phyloP scores from a whole-genome alignment of 1,140 invertebrate genomes.

The Samia ricini region DNA sequence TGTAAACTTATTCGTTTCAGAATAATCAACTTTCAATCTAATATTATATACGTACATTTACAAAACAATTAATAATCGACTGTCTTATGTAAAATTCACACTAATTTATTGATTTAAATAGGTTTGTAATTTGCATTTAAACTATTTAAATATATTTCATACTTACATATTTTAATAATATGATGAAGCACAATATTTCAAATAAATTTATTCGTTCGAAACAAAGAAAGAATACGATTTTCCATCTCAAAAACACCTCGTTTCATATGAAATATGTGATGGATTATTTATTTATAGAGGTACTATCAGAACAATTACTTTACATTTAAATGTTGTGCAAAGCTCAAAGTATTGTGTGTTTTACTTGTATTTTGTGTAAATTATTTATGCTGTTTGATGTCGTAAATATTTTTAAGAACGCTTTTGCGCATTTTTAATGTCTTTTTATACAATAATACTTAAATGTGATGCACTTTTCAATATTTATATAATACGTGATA shows the following conservation, averaged over 20 bases:
- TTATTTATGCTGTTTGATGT: constrained; percentile 35
- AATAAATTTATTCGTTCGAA: too few relatives aligned
- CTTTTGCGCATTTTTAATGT: constrained; percentile 67
- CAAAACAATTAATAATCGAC: neutral
- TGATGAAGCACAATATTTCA: too few relatives aligned
- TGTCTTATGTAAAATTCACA: neutral
- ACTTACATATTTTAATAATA: neutral
- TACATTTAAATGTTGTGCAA: neutral
- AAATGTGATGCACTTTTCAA: constrained; percentile 20
- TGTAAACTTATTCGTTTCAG: too few relatives aligned
- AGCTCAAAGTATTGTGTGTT: neutral
- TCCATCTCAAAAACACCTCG: too few relatives aligned
- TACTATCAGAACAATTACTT: neutral
- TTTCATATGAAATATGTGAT: neutral
- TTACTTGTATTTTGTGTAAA: neutral
- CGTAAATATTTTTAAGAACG: constrained; percentile 62
- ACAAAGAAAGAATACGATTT: too few relatives aligned
- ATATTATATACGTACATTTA: too few relatives aligned
- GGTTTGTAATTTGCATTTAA: neutral
- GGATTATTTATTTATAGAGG: neutral
- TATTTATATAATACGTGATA: constrained; percentile 5
- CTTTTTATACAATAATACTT: constrained; percentile 23
- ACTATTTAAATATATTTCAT: neutral
- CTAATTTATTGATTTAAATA: neutral
- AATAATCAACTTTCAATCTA: too few relatives aligned